Base-by-base conservation (phyloP, 2,797 vertebrate species). In the Staurois parvus region DNA sequence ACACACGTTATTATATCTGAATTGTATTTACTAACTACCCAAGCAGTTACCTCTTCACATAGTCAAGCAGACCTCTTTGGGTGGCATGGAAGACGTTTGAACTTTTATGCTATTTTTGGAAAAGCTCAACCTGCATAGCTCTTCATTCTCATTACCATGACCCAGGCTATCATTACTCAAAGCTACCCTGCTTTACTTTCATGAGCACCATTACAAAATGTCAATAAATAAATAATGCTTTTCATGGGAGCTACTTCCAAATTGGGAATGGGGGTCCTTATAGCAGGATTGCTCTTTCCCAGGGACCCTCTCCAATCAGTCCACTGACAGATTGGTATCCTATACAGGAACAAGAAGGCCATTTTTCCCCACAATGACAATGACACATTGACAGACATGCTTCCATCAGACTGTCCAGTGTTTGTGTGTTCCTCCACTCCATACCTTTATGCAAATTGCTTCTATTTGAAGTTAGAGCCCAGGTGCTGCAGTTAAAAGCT, bases 401-500 rank as follows among this genome's bases (percentile, higher is more conserved):
- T 87, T 87, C 85, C 80, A 87, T 87, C 85, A 83, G 81, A 76
- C 81, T 74, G 68, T 37, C 7, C 80, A 26, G 68, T 87, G 80
- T 87, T 87, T 87, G 69, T 87, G 75, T 87, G 75, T 83, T 82
- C 73, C 80, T 73, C 32, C 21, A 40, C 75, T 79, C 59, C 69
- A 68, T 83, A 72, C 59, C 66, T 74, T 78, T 45, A 29, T 40
- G 17, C 81, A 72, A 76, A 29, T 0, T 21, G 17, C 21, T 72
- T 73, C 42, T 42, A 8, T 70, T 72, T 1, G 0, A 82, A 87
- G 70, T 81, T 85, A 77, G 29, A 42, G 74, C 42, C 85, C 85
- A 87, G 85, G 85, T 87, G 85, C 80, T 87, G 76, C n/a, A 79
- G 75, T 87, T 87, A 87, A 91, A 91, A 88, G 92, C 94, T 90